Base-by-base conservation (phyloP, 1,140 invertebrate species). In the Paraescarpia echinospica region DNA sequence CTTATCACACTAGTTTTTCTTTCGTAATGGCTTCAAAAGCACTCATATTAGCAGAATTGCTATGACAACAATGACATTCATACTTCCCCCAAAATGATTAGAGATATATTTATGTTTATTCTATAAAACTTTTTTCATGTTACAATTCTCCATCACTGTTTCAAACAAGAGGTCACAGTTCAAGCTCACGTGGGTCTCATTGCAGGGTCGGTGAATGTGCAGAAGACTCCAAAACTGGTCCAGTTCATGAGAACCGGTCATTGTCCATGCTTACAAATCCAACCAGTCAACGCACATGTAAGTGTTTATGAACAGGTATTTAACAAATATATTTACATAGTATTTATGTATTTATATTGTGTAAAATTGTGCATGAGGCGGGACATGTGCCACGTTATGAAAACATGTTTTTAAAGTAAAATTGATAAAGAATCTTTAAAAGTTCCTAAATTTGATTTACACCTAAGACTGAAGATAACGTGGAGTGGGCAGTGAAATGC, bases 201-300 rank as follows among this genome's bases (percentile, higher is more conserved):
- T 35, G 9, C 59, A 77, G 59, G 27, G 59, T 77, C 59, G 59
- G 59, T 77, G 59, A 77, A 31, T 4, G 59, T 89, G 33, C 91
- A 14, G 92, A 92, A 89, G 89, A 91, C 27, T 12, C 33, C 34
- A 34, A 31, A 33, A 18, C 59, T 12, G 59, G 22, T 77, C 59
- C 59, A 77, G 59, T 77, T 77, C 59, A 27, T 22, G 18, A 77
- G 59, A 77, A 18, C 22, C 59, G 59, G 2, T 77, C 59, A 18
- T 77, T 77, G 27, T 77, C 59, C 59, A 77, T 77, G 59, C 59
- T 77, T 77, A 77, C 18, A 31, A 77, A 77, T 31, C 59, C 59
- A 77, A 31, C 59, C 59, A 77, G 6, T 89, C 34, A 48, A 89
- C 89, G 27, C 8, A 33, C 88, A 93, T 93, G 27, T 92, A 33